Base-by-base conservation (phyloP, 2,797 vertebrate genomes). In the Poeciliopsis turneri region DNA sequence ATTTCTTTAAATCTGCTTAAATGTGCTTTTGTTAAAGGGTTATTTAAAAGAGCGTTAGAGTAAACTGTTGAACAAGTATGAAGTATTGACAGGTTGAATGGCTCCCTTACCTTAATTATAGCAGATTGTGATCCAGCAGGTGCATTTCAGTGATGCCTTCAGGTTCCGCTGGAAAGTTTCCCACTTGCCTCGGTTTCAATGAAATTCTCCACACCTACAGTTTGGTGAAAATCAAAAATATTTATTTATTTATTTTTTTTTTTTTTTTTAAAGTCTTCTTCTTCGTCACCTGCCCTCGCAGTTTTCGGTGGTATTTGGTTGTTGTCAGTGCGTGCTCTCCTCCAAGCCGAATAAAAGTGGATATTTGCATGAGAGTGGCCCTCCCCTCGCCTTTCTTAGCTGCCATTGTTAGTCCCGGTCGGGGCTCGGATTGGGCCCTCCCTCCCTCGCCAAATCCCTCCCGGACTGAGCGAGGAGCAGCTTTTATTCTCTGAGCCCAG, bases 321-420 rank as follows among this genome's bases (percentile, higher is more conserved):
- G 85, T 80, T 93, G 92, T 90, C 92, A 88, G 83, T 75, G 90
- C 92, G 90, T 91, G 85, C 90, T 92, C 92, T 93, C 88, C 85
- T 74, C 75, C 88, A 89, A 84, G 89, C 88, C 92, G 92, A 61
- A 75, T 75, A 94, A 89, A 64, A 95, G 93, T 93, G 91, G 90
- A 90, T 89, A 95, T 96, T 96, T 94, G 96, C 95, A 96, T 96
- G 94, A 88, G 91, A 72, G 74, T 87, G 90, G 89, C 93, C 95
- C 95, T 95, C 93, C 87, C 94, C 88, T 95, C 93, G 87, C 94
- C 89, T 95, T 96, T 96, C 95, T 95, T 82, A 84, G 89, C 90
- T 83, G 91, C 91, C 82, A 95, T 96, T 96, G 95, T 96, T 94
- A 88, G 93, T 92, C 95, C 43, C 95, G 84, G 94, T 87, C 85